Percentiles rank a stretch among this genome's conserved stretches.
phyloP scores from a whole-genome alignment of 2,113 vertebrate species.

The Petrocephalus microphthalmus region DNA sequence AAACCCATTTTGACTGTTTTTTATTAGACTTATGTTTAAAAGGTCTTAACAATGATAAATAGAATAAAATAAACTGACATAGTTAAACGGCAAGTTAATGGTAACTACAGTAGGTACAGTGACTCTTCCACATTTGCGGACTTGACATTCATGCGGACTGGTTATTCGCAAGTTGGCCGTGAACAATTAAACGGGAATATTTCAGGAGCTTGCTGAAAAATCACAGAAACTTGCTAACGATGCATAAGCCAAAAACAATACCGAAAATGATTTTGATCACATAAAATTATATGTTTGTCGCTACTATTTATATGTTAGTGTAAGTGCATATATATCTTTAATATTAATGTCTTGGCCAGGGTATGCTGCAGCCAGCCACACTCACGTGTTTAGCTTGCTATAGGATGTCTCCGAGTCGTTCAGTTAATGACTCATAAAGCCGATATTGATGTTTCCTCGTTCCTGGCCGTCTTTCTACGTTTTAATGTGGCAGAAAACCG shows the following conservation, averaged over 20 bases:
- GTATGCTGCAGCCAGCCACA: no score
- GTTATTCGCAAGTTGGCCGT: no score
- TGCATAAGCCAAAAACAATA: not conserved
- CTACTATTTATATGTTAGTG: no score
- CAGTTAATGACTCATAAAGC: constrained; percentile 16
- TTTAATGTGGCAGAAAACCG: constrained; percentile 7
- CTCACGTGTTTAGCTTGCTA: not conserved
- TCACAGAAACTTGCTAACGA: not conserved
- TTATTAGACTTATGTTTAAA: not conserved
- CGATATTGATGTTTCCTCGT: constrained; percentile 13
- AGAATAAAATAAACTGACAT: not conserved
- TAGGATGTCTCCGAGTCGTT: not conserved
- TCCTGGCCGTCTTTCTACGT: not conserved
- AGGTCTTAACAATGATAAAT: not conserved
- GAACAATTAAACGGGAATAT: not conserved
- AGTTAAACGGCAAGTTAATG: not conserved
- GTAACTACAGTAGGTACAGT: not conserved
- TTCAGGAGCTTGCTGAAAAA: not conserved
- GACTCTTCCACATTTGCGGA: no score
- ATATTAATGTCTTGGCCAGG: no score
- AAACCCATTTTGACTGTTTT: not conserved
- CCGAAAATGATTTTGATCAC: no score
- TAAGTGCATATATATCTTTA: no score
- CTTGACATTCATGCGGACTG: no score
- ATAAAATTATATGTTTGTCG: no score